Base-by-base conservation (phyloP, 2,888 invertebrate genomes). In the Tetragonisca angustula region DNA sequence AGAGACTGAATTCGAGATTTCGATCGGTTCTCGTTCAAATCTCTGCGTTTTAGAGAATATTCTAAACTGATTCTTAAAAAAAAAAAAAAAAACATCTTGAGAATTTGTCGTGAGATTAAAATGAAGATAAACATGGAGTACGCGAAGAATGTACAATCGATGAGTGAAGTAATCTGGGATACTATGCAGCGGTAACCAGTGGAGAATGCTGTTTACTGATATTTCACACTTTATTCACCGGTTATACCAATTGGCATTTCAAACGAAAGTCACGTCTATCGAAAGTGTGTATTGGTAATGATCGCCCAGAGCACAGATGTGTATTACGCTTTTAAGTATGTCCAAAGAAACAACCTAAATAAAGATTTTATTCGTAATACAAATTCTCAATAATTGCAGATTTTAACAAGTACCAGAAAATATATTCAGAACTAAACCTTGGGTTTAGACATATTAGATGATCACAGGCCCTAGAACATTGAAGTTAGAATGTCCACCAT, bases 1-100 rank as follows among this genome's bases (percentile, higher is more conserved):
- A 82, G 70, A 84, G 4, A 62, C 84, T 81, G 85, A 87, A 91
- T 91, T 91, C 84, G 84, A 76, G 78, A 86, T 90, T 87, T 87
- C 86, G 80, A 84, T 64, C 36, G 27, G 24, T 56, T 72, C 78
- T 67, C 68, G 21, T 61, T 72, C 65, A 56, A 56, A 59, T 27
- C 32, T 36, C 64, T 64, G 49, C 24, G 15, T 62, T 43, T 43
- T 0, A 11, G 13, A 13, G 6, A 36, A n/a, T 1, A 36, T 32
- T 32, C 2, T 13, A 19, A 19, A 64, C 27, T 27, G 27, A 2
- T 27, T 27, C 4, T 4, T 32, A 27, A 11, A 19, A 62, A 36
- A 36, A 36, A 36, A 1, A 43, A 43, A 43, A 36, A 36, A 1
- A 43, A 43, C 9, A 11, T 32, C 19, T 32, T 21, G 52, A 11